Base-by-base conservation (phyloP, 2,113 vertebrate genomes). In the Craseonycteris thonglongyai region DNA sequence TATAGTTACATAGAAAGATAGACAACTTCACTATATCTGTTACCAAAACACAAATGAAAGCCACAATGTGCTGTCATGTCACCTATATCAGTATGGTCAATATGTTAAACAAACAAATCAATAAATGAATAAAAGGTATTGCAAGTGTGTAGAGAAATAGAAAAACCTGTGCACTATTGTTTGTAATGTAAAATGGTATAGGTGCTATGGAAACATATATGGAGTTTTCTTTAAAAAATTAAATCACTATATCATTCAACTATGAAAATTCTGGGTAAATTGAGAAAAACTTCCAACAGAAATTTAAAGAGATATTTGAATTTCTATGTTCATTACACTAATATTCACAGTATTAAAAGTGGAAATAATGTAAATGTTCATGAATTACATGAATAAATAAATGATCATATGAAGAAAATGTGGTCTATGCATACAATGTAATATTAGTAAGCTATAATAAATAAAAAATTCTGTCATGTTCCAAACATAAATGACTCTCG, bases 231-330 rank as follows among this genome's bases (percentile, higher is more conserved):
- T 10, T 19, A 65, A 72, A 40, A 71, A 33, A 30, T 38, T 71
- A n/a, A 78, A 54, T 16, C 65, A 22, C 18, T 4, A 15, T 45
- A 61, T 82, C 30, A 22, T 87, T 13, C 3, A 81, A 49, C 40
- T 35, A 49, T n/a, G 12, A 1, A 3, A 66, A 7, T 74, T 49
- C 47, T 51, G 7, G 3, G 0, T n/a, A 49, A 15, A 24, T 1
- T 22, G 35, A 72, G n/a, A 91, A 72, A 4, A 38, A n/a, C 40
- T 82, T 8, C 66, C 56, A 76, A 68, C 12, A 42, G 21, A 16
- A 61, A 74, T 22, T 82, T 68, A 9, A 82, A 42, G 14, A 91
- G 28, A 63, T 54, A n/a, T 54, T 63, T 63, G 26, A 28, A 74
- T 61, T 91, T 5, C 35, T 7, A 42, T 33, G 10, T 56, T 47